Percentiles rank a stretch among this genome's conserved stretches.
phyloP scores from a whole-genome alignment of 2,888 invertebrate genomes.

The Trissoscelio sp. region DNA sequence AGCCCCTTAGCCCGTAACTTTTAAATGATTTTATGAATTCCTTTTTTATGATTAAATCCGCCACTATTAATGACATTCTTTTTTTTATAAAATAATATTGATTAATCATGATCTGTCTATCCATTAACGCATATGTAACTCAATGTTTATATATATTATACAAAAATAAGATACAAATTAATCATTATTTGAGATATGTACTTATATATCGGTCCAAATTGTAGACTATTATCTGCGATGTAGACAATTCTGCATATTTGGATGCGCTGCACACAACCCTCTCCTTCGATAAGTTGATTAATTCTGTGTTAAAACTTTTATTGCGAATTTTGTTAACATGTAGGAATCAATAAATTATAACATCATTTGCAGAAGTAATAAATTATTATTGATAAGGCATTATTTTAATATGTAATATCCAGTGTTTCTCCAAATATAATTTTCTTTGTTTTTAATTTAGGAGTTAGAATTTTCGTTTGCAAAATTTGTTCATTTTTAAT shows the following conservation, averaged over 20 bases:
- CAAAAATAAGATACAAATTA: constrained; percentile 25
- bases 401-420: background rate
- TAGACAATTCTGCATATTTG: background rate
- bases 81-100: constrained; percentile 15
- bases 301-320: constrained; percentile 7
- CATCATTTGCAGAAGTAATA: constrained; percentile 20
- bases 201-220: constrained; percentile 28
- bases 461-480: too few species aligned
- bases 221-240: background rate
- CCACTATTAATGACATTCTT: constrained; percentile 30
- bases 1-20: too few species aligned
- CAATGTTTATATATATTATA: constrained; percentile 47
- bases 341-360: constrained; percentile 35
- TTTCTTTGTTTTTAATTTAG: background rate
- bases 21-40: constrained; percentile 65
- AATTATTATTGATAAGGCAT: constrained; percentile 7
- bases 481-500: too few species aligned
- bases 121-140: constrained; percentile 46
- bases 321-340: constrained; percentile 24
- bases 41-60: constrained; percentile 46
- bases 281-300: constrained; percentile 24
- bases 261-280: background rate
- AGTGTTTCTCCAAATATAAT: background rate
- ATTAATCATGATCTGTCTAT: constrained; percentile 46
- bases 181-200: constrained; percentile 34